Evolutionary conservation across 2,888 invertebrate genomes (phyloP).

Genomic region (Agriopis marginaria): DNA sequence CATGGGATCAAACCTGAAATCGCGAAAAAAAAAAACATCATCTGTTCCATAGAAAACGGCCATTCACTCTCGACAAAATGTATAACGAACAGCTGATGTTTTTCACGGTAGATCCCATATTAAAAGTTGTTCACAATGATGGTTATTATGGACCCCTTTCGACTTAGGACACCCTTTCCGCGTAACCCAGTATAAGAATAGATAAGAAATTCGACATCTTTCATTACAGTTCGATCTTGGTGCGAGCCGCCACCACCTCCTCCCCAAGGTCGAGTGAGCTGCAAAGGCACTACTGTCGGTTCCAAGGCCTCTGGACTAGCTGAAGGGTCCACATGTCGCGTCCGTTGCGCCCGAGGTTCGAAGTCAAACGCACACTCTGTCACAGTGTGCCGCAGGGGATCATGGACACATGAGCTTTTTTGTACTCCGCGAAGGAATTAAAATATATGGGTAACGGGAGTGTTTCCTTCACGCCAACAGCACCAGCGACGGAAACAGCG

Average conservation of each 20-base stretch:
- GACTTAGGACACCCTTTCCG: no score
- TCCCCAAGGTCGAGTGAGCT: conserved; percentile 68
- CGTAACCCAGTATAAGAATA: no score
- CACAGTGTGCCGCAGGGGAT: conserved; percentile 68
- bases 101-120: no score
- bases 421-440: conserved; percentile 52
- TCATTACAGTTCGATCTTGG: conserved; percentile 63
- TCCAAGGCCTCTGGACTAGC: conserved; percentile 50
- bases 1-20: no score
- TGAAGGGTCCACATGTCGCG: conserved; percentile 74
- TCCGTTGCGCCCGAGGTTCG: conserved; percentile 69
- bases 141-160: no score
- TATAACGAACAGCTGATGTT: no score
- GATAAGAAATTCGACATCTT: not conserved
- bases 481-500: no score
- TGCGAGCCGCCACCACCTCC: conserved; percentile 67
- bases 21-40: no score
- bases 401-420: conserved; percentile 66
- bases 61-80: no score
- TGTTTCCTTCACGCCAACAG: no score
- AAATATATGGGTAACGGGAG: not conserved
- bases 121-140: no score
- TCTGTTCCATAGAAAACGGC: no score
- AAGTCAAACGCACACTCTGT: conserved; percentile 56
- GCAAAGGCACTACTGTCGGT: conserved; percentile 62